These are phyloP conservation scores for Rhinichthys klamathensis DNA, from an alignment of 2,113 vertebrate genomes.

Conservation along the genomic window DNA sequence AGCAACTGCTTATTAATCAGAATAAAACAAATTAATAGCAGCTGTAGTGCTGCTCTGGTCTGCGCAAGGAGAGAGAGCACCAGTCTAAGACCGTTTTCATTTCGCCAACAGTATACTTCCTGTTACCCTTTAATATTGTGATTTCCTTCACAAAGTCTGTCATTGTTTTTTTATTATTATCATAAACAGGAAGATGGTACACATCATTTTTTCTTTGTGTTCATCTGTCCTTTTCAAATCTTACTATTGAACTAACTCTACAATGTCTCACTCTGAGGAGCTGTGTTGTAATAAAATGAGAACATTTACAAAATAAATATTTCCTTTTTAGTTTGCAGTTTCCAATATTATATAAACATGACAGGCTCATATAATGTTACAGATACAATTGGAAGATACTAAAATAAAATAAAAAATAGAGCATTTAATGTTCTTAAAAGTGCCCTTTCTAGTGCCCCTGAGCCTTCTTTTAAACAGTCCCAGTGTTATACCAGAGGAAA, in stretches of 20 bases:
- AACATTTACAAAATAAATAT: background rate
- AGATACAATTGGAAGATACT: background rate
- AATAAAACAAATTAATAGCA: slow-evolving; percentile 32
- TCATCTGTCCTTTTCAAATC: background rate
- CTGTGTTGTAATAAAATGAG: background rate
- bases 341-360: background rate
- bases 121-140: slow-evolving; percentile 5
- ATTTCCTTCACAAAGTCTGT: slow-evolving; percentile 19
- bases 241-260: background rate
- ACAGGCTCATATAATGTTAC: background rate
- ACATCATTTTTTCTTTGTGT: background rate
- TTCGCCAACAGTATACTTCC: background rate
- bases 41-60: background rate
- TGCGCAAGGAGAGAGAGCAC: background rate
- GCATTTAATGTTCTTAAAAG: background rate
- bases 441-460: slow-evolving; percentile 13
- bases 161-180: background rate
- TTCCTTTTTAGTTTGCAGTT: background rate
- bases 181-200: background rate
- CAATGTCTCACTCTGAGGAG: background rate
- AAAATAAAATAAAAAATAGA: background rate
- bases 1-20: slow-evolving; percentile 28
- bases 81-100: background rate
- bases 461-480: background rate
- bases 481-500: background rate